Percentiles rank a stretch among this genome's conserved stretches.
Evolutionary conservation across 2,113 vertebrate species (phyloP).

Genomic region (Podocnemis expansa): DNA sequence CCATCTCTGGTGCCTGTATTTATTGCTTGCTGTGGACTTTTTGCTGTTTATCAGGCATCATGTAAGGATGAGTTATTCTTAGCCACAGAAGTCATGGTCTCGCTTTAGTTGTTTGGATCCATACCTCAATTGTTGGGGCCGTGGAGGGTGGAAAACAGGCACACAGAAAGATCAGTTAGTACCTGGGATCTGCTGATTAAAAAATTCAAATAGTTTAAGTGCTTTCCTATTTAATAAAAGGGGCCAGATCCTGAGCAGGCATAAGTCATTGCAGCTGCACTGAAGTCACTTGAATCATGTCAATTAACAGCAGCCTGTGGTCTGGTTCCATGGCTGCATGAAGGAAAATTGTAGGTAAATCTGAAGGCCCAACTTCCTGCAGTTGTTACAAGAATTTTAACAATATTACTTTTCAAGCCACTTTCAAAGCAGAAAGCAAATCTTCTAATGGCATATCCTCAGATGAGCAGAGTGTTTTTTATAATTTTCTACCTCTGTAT

Average conservation of each 20-base stretch:
- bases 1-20: neutral
- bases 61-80: neutral
- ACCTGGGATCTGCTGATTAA: neutral
- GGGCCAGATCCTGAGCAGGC: neutral
- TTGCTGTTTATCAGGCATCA: neutral
- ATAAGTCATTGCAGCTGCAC: neutral
- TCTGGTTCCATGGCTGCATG: neutral
- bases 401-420: neutral
- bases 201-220: neutral
- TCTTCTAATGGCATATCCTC: neutral
- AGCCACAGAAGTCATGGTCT: neutral
- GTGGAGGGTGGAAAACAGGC: neutral
- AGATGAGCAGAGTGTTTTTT: neutral
- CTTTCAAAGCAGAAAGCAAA: neutral
- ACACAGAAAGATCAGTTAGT: neutral
- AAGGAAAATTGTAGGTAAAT: neutral
- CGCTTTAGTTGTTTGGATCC: neutral
- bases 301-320: neutral
- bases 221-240: neutral
- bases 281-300: neutral
- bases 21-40: neutral
- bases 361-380: rapidly evolving
- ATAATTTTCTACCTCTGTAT: neutral
- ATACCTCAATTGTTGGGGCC: neutral
- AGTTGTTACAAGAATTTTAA: neutral